A percentile compares a stretch with the other conserved stretches of the same genome.
Conservation (phyloP, 2,113 vertebrate species). For the Pterocles burchelli region DNA sequence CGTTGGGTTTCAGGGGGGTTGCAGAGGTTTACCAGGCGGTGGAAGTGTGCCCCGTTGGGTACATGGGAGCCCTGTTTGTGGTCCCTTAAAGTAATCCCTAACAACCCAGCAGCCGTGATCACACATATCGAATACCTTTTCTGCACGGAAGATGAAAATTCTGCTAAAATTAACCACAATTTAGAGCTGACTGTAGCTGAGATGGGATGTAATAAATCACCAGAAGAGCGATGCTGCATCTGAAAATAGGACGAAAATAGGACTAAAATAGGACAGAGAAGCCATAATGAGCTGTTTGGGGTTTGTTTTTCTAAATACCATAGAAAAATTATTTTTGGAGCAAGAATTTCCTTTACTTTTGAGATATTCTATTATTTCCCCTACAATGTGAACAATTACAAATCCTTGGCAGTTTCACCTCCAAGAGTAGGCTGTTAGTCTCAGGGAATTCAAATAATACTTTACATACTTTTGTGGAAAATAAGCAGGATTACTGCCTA, state of each 20-base stretch:
- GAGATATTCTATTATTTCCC: conserved; percentile 49
- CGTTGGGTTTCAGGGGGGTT: background rate
- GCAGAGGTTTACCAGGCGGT: background rate
- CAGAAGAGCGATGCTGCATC: conserved; percentile 9
- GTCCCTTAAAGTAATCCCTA: background rate
- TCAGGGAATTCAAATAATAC: conserved; percentile 76
- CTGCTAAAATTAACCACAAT: conserved; percentile 53
- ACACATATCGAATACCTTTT: background rate
- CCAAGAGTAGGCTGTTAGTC: conserved; percentile 48
- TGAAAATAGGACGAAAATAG: conserved; percentile 48
- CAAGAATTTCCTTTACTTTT: conserved; percentile 32
- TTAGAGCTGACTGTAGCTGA: conserved; percentile 28
- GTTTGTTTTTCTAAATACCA: conserved; percentile 59
- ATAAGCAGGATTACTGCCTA: conserved; percentile 68
- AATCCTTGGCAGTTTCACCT: conserved; percentile 50
- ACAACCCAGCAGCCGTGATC: background rate
- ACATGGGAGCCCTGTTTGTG: background rate
- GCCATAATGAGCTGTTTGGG: conserved; percentile 44
- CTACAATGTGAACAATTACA: conserved; percentile 45
- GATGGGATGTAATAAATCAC: conserved; percentile 47
- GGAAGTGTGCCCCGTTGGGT: background rate
- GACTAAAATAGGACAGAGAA: conserved; percentile 53
- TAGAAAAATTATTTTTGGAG: conserved; percentile 61
- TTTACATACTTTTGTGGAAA: conserved; percentile 57
- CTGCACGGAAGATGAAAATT: conserved; percentile 34